Base-by-base conservation (phyloP, 2,797 vertebrate genomes). In the Jordanella pulchra region DNA sequence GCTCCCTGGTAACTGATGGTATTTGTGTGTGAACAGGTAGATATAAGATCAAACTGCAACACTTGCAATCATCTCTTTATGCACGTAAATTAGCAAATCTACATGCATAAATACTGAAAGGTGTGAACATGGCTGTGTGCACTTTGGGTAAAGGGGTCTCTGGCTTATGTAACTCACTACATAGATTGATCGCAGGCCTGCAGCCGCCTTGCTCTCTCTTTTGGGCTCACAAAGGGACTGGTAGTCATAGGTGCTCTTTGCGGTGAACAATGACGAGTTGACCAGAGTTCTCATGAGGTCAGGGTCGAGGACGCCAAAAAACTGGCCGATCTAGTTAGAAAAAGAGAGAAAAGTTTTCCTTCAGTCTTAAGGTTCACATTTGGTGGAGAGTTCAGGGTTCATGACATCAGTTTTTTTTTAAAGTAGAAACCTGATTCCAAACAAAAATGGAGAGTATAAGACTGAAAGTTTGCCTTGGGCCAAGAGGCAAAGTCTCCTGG, bases 301-400 rank as follows among this genome's bases (percentile, higher is more conserved):
- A n/a, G 97, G 95, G 72, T 99, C 97, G 55, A 98, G 95, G 65
- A 94, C 92, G n/a, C 98, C 98, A 71, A 97, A 98, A 89, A 99
- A 99, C 75, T 91, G 90, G 58, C 98, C 98, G 58, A 98, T 97
- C 98, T 99, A 1, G 35, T 30, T 1, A 2, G 9, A 13, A 7
- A 51, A 5, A 63, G 44, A 48, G 28, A 76, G 44, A 51, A 14
- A 17, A 4, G 0, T 5, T 23, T 15, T 7, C 7, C 35, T 67
- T 71, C 6, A 13, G 9, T 39, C 32, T 10, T 15, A 3, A 10
- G 14, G 25, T 13, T n/a, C 28, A 60, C 14, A 65, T 71, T 44
- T 35, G 60, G 12, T 27, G 28, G 27, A 74, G 39, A 12, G 15
- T 35, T 60, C 27, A 56, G 35, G 51, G 67, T 69, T 76, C 44